A percentile compares a stretch with the other conserved stretches of the same genome.
Conservation (phyloP, 1,140 invertebrate genomes). For the Aradophagus sp. region DNA sequence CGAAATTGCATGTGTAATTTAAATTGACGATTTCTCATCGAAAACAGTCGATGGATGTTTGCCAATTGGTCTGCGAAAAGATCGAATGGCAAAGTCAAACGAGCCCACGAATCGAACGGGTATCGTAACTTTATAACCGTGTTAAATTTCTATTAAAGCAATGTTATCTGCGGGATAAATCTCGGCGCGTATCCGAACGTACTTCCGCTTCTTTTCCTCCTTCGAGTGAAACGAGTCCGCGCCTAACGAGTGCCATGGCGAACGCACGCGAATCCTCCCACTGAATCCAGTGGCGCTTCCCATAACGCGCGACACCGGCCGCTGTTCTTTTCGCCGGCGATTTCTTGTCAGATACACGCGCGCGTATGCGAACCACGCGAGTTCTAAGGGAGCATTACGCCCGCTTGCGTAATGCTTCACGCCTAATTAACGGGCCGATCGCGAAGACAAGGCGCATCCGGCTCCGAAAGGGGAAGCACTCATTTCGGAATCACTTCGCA, state of each 20-base stretch:
- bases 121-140: slow-evolving; percentile 33
- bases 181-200: slow-evolving; percentile 27
- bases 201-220: slow-evolving; percentile 38
- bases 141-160: slow-evolving; percentile 40
- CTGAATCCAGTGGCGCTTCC: slow-evolving; percentile 31
- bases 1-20: no score
- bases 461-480: slow-evolving; percentile 11
- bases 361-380: slow-evolving; percentile 27
- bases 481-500: not conserved
- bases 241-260: slow-evolving; percentile 38
- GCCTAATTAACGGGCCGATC: slow-evolving; percentile 45
- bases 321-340: slow-evolving; percentile 45
- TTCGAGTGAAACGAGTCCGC: slow-evolving; percentile 35
- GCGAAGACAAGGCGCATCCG: slow-evolving; percentile 19
- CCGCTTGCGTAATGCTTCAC: slow-evolving; percentile 27
- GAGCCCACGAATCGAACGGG: slow-evolving; percentile 17
- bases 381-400: slow-evolving; percentile 26
- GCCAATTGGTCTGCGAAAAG: not conserved
- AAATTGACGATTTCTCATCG: no score
- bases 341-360: slow-evolving; percentile 36
- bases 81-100: slow-evolving; percentile 12
- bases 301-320: slow-evolving; percentile 41
- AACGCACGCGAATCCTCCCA: slow-evolving; percentile 42
- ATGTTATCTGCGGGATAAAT: slow-evolving; percentile 38
- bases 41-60: no score